Percentiles rank a stretch among this genome's conserved stretches.
phyloP scores from a whole-genome alignment of 2,888 invertebrate genomes.

The Helleia helle region DNA sequence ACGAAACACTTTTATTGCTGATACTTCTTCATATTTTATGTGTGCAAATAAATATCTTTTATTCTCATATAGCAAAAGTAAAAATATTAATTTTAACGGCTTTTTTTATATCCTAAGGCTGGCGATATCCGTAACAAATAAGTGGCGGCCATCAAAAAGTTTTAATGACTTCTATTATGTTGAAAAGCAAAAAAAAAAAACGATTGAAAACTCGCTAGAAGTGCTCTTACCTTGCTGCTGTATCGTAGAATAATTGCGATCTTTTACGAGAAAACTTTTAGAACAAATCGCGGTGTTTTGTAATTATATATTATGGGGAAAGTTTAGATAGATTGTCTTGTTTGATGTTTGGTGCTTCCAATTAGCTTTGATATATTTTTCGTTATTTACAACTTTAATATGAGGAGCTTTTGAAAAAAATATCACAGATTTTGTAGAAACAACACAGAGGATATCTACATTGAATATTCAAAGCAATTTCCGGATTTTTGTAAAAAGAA shows the following conservation, averaged over 20 bases:
- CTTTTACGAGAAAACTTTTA: slow-evolving; percentile 1
- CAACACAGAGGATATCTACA: no score
- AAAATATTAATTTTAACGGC: no score
- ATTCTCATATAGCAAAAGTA: no score
- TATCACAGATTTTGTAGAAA: no score
- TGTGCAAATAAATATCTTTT: no score
- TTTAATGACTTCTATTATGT: not conserved
- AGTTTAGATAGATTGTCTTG: not conserved
- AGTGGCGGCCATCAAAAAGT: slow-evolving; percentile 2
- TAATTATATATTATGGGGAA: slow-evolving; percentile 8
- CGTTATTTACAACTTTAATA: no score
- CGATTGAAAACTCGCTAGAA: slow-evolving; percentile 6
- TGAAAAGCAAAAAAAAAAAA: slow-evolving; percentile 1
- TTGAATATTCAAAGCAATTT: no score
- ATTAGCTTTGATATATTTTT: no score
- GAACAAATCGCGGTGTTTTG: slow-evolving; percentile 3
- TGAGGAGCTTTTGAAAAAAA: no score
- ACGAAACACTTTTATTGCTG: no score
- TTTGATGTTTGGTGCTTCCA: slow-evolving; percentile 1
- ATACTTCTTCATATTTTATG: no score
- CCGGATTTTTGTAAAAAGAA: no score
- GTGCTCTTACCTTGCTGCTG: slow-evolving; percentile 3
- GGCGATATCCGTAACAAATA: slow-evolving; percentile 1
- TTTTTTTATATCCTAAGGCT: not conserved
- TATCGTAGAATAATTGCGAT: slow-evolving; percentile 5